Conservation (phyloP, 2,888 invertebrate species). For the Polyploca ridens region DNA sequence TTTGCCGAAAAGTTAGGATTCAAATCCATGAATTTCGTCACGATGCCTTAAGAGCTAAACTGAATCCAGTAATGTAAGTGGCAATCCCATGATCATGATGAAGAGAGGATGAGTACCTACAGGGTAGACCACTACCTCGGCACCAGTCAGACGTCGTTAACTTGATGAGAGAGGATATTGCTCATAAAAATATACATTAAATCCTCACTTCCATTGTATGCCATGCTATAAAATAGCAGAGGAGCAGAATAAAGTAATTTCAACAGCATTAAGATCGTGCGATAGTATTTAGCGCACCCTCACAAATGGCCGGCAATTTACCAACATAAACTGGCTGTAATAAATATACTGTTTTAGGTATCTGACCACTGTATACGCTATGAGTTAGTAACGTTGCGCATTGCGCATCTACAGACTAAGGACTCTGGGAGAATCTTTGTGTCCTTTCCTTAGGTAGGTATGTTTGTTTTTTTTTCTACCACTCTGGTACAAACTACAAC, state of each 20-base stretch:
- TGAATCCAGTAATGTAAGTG: too few species aligned
- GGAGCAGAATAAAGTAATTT: conserved; percentile 36
- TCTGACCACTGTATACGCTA: conserved; percentile 4
- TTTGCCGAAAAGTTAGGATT: too few species aligned
- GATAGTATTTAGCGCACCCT: conserved; percentile 37
- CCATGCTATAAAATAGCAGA: conserved; percentile 25
- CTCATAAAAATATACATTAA: conserved; percentile 34
- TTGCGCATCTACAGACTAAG: too few species aligned
- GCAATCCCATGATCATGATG: too few species aligned
- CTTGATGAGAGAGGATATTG: conserved; percentile 23
- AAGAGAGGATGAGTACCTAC: too few species aligned
- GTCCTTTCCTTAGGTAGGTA: too few species aligned
- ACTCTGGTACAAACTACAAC: too few species aligned
- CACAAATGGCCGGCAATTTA: conserved; percentile 32
- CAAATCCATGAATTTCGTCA: too few species aligned
- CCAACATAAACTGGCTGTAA: conserved; percentile 17
- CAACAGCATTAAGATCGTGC: conserved; percentile 31
- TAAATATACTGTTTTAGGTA: not conserved
- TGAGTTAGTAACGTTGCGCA: too few species aligned
- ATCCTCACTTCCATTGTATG: conserved; percentile 33
- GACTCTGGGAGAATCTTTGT: too few species aligned
- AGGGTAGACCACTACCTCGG: not conserved
- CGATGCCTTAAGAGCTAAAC: too few species aligned
- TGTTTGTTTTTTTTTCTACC: too few species aligned
- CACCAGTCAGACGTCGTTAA: conserved; percentile 22